Evolutionary conservation across 2,113 vertebrate genomes (phyloP), one percentile per base, ranked within the genome.

Genomic region (Centrocercus urophasianus): DNA sequence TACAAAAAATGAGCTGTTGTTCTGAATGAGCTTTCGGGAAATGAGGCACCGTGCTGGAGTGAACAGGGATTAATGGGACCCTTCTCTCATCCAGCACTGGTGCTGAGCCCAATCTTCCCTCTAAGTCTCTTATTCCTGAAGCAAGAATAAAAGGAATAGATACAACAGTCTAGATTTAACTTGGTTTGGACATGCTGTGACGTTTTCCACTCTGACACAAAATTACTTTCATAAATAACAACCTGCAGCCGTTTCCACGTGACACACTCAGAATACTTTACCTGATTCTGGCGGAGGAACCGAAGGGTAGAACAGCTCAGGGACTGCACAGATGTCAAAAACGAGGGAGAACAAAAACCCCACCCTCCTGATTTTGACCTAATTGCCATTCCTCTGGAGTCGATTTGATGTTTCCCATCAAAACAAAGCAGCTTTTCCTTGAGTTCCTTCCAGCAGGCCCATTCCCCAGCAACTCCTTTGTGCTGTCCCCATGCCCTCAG

Each of bases 401-500:
- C 34, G 8, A 59, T 70, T 69, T 86, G 42, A 17, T 40, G 76
- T 66, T 74, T n/a, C 34, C 28, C 15, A 45, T 47, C 19, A 71
- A 64, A 89, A 65, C 19, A 69, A 72, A 91, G 22, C n/a, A 83
- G 32, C 42, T 50, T 78, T 67, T 74, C 5, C 3, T 25, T 8
- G 48, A 69, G 22, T 38, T 84, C 14, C 3, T n/a, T 50, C 59
- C 60, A 27, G 38, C 1, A 2, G 91, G 79, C 38, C 32, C 59
- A 47, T 38, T 69, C 63, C 52, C 45, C 27, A 32, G 40, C 32
- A 75, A 20, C 60, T 16, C 28, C 18, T 59, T 27, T 30, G 63
- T 0, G 2, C 6, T 1, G 2, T 38, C 6, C 5, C 28, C 28
- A 24, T 4, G 11, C 10, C 22, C 11, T 63, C 34, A 77, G 13